phyloP scores from a whole-genome alignment of 2,113 vertebrate genomes.

The Puffinus mauretanicus region DNA sequence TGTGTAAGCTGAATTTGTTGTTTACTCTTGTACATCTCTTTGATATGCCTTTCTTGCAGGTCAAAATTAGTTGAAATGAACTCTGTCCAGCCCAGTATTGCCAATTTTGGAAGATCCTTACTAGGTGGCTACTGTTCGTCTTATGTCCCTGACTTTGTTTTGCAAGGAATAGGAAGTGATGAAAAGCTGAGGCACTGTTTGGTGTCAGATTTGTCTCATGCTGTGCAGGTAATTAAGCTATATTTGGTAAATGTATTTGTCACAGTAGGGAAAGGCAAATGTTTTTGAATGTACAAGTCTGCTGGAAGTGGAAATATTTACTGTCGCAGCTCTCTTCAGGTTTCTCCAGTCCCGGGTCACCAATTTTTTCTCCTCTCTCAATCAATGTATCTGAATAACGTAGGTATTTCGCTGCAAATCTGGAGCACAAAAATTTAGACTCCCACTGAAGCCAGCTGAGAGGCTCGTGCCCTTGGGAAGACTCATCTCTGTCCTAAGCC shows the following conservation, averaged over 20 bases:
- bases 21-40: not conserved
- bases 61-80: constrained; percentile 91
- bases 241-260: constrained; percentile 46
- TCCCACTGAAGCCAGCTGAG: not conserved
- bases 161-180: constrained; percentile 93
- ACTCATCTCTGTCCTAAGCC: not conserved
- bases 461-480: not conserved
- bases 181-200: constrained; percentile 92
- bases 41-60: constrained; percentile 70
- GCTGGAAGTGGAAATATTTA: constrained; percentile 25
- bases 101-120: constrained; percentile 95
- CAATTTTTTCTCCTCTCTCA: not conserved
- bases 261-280: constrained; percentile 51
- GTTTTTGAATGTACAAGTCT: constrained; percentile 31
- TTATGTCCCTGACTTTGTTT: constrained; percentile 97
- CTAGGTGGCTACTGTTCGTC: constrained; percentile 95
- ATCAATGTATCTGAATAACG: not conserved
- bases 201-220: constrained; percentile 88
- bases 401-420: not conserved
- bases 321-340: not conserved
- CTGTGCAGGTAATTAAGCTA: constrained; percentile 89
- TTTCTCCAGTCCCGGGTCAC: not conserved
- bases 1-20: not conserved
- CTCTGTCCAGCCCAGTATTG: constrained; percentile 90
- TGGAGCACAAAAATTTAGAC: not conserved